Base-by-base conservation (phyloP, 2,113 vertebrate species). In the Carollia perspicillata region DNA sequence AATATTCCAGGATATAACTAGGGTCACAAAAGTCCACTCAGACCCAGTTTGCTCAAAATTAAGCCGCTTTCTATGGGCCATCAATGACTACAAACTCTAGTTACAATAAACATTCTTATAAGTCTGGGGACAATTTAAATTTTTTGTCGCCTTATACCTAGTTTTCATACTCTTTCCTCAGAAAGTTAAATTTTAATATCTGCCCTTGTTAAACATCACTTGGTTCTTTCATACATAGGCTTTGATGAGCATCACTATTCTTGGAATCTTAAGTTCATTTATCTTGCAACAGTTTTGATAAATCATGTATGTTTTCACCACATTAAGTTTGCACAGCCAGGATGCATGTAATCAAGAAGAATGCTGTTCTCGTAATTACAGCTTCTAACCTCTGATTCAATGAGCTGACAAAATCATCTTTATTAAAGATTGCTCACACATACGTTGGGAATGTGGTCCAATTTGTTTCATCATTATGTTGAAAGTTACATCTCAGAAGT, bases 301-400 rank as follows among this genome's bases (percentile, higher is more conserved):
- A 85, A 74, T 35, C 37, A 71, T 47, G 12, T n/a, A 47, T 68
- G 71, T 93, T 94, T 94, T 92, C 30, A 91, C 1, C 2, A 40
- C 49, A 53, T 79, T 78, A 77, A 8, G 28, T 26, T 78, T 96
- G n/a, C 75, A 30, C 65, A 40, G 44, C 33, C 63, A 71, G 58
- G n/a, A 77, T 95, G n/a, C 6, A 49, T 65, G 78, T 92, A 89
- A 84, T 86, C 35, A 94, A 71, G 84, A 87, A 83, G 49, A 90
- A 87, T 55, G 30, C n/a, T 69, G 2, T 20, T 93, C 22, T 81
- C 26, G 55, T 77, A 94, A 95, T 95, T 51, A 91, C 23, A 95
- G 49, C 42, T 87, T 86, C 49, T 53, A 87, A 66, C 2, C 8
- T 66, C 28, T 86, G 44, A 77, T 65, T 65, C 83, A 75, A 17